phyloP scores from a whole-genome alignment of 2,113 vertebrate species.

The Alces alces region DNA sequence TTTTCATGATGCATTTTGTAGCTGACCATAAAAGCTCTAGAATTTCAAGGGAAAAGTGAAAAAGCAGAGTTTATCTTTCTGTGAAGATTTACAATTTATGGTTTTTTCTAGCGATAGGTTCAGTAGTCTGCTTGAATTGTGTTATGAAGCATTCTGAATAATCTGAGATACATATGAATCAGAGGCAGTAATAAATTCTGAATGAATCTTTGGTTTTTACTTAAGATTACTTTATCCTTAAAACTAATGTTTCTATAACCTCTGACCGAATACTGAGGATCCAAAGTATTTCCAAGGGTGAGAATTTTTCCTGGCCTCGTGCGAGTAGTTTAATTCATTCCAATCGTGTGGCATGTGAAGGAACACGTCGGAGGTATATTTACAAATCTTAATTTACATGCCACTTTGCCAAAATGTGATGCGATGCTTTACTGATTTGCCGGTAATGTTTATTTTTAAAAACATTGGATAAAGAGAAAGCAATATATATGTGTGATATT shows the following conservation, averaged over 20 bases:
- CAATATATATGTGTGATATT: neutral
- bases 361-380: neutral
- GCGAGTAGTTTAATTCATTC: constrained; percentile 49
- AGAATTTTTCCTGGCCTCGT: constrained; percentile 75
- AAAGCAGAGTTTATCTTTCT: constrained; percentile 79
- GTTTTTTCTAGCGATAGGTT: constrained; percentile 44
- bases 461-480: constrained; percentile 61
- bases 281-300: constrained; percentile 78
- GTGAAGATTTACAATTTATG: constrained; percentile 72
- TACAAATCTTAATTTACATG: constrained; percentile 32
- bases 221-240: constrained; percentile 82
- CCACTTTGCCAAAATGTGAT: constrained; percentile 56
- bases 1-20: constrained; percentile 71
- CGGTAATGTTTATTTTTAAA: constrained; percentile 66
- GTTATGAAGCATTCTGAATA: constrained; percentile 68
- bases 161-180: constrained; percentile 52
- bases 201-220: constrained; percentile 81
- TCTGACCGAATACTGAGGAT: constrained; percentile 79
- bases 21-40: constrained; percentile 77
- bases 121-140: constrained; percentile 50
- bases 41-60: constrained; percentile 76
- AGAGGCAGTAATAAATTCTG: constrained; percentile 80
- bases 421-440: constrained; percentile 54
- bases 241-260: constrained; percentile 86
- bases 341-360: neutral